Conservation (phyloP, 2,113 vertebrate species). For the Illadopsis cleaveri region DNA sequence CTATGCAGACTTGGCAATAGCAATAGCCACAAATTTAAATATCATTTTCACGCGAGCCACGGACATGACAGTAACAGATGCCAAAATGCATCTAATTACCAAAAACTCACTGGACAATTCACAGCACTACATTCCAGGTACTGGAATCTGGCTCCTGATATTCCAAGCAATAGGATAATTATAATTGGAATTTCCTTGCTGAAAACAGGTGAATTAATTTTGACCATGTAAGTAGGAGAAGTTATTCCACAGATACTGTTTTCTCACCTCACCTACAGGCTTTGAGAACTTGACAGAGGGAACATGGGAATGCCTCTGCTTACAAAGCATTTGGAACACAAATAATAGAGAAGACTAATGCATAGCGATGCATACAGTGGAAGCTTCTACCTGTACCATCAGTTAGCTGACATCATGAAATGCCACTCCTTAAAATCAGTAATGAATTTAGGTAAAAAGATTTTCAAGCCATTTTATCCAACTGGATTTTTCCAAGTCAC, state of each 20-base stretch:
- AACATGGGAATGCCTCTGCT: not conserved
- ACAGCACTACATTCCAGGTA: not conserved
- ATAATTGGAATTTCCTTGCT: not conserved
- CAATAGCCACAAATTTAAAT: not conserved
- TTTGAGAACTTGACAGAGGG: not conserved
- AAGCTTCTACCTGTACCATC: not conserved
- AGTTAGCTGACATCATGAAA: not conserved
- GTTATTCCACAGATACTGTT: not conserved
- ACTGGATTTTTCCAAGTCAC: not conserved
- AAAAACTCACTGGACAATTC: not conserved
- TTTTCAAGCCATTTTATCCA: not conserved
- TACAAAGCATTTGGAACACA: not conserved
- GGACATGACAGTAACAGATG: not conserved
- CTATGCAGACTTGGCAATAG: not conserved
- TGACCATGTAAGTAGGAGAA: not conserved
- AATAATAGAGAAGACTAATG: not conserved
- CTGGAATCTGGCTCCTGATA: rapidly evolving
- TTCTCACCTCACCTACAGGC: not conserved
- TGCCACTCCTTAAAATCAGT: not conserved
- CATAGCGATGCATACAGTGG: not conserved
- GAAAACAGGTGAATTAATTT: not conserved
- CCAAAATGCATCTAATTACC: not conserved
- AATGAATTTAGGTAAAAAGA: not conserved
- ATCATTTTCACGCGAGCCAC: not conserved
- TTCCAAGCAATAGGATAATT: not conserved